Evolutionary conservation across 2,797 vertebrate species (phyloP).

Genomic region (Xenops minutus): DNA sequence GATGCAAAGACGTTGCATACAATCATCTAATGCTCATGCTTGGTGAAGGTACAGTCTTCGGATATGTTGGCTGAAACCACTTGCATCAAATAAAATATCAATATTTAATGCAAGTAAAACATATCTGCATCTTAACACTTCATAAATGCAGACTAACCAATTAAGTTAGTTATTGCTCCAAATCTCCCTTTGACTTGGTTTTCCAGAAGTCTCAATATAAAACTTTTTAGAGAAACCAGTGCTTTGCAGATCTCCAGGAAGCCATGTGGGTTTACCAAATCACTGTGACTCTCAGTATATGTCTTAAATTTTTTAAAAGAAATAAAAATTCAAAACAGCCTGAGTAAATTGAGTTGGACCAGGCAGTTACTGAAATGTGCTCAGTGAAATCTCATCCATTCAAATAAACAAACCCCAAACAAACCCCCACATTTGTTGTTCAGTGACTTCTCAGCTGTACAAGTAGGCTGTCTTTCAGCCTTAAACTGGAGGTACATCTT

Average conservation of each 20-base stretch:
- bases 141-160: slow-evolving; percentile 22
- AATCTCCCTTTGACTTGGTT: slow-evolving; percentile 3
- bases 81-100: slow-evolving; percentile 61
- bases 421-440: not conserved
- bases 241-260: not conserved
- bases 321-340: not conserved
- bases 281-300: not conserved
- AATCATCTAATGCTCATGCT: slow-evolving; percentile 7
- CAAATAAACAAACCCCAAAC: not conserved
- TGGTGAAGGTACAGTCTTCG: slow-evolving; percentile 46
- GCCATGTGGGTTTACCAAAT: not conserved
- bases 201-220: not conserved
- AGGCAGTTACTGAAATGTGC: not conserved
- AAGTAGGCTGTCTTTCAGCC: not conserved
- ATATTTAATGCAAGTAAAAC: slow-evolving; percentile 69
- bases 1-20: slow-evolving; percentile 19
- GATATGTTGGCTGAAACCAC: slow-evolving; percentile 51
- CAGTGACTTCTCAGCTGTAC: not conserved
- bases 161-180: not conserved
- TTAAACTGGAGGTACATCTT: not conserved
- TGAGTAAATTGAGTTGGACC: not conserved
- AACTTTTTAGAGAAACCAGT: not conserved
- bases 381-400: not conserved
- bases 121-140: slow-evolving; percentile 39
- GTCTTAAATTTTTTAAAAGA: not conserved